Conservation (phyloP, 2,113 vertebrate species). For the Colinus virginianus region DNA sequence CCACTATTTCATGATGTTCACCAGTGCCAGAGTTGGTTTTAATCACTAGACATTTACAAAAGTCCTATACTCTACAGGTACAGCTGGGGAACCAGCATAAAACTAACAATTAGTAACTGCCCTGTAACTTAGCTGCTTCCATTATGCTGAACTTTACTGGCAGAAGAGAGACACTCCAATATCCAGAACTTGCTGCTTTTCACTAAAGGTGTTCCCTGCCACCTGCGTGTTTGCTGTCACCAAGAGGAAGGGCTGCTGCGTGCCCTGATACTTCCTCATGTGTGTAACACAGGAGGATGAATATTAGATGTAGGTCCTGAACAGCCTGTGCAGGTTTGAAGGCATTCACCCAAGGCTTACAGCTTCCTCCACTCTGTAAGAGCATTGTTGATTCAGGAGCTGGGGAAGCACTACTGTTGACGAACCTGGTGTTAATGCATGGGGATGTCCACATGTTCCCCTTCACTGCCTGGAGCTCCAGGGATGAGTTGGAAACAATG, state of each 20-base stretch:
- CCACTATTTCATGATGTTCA: not conserved
- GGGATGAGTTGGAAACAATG: not conserved
- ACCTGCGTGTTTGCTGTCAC: not conserved
- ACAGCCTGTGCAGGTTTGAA: not conserved
- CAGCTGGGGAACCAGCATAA: not conserved
- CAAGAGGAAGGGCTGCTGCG: accelerated
- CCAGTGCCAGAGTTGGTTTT: not conserved
- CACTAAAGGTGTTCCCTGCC: not conserved
- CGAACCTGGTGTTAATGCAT: not conserved
- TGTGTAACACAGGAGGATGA: not conserved
- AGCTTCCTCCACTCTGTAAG: not conserved
- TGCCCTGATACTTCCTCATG: not conserved
- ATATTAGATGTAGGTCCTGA: not conserved
- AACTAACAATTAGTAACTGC: too few species aligned
- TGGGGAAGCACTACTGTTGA: not conserved
- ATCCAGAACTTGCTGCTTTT: not conserved
- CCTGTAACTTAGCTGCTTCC: not conserved
- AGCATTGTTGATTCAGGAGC: not conserved
- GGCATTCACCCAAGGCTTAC: not conserved
- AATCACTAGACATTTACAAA: not conserved
- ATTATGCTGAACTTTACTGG: not conserved
- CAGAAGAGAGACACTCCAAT: not conserved
- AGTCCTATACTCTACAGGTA: not conserved
- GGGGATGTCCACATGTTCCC: not conserved
- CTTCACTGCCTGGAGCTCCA: not conserved